Base-by-base conservation (phyloP, 2,797 vertebrate genomes). In the Lutjanus argentimaculatus region DNA sequence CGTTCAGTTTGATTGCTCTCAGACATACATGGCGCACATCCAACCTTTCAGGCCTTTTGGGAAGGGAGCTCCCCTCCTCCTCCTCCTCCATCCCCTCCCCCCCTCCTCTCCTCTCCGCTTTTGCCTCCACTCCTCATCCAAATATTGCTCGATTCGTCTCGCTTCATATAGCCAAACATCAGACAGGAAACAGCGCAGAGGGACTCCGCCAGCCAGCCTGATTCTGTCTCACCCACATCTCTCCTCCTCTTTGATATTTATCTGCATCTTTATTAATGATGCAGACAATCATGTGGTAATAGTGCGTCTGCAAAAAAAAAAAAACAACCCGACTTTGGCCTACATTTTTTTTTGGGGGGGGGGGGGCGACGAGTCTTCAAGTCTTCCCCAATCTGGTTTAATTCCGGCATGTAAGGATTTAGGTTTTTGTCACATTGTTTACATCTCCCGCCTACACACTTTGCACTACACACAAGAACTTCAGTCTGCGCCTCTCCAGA, bases 81-180 rank as follows among this genome's bases (percentile, higher is more conserved):
- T 79, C 30, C 30, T 36, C 30, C 72, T 73, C 81, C 75, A 67
- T 59, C 69, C 71, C 63, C 58, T 65, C 86, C 84, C 85, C 87
- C 83, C 52, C 22, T 12, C 70, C 62, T 63, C 73, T 66, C 82
- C 64, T 3, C 72, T 36, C 25, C 25, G 2, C 25, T 30, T 30
- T 30, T 46, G 10, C 85, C 84, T 58, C 83, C 5, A 11, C 84
- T 77, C 78, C 84, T 85, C 87, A 87, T 87, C 90, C 81, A 92
- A 93, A 94, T 90, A 89, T 92, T 88, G 87, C 89, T 78, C 30
- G 58, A 93, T 93, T 91, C 8, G 89, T 86, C 83, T 90, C 78
- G 86, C 77, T 82, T 85, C 82, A 40, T 59, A 25, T 43, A 85
- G 89, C 83, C 85, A 87, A 92, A 87, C 90, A 89, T 86, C 91